A percentile compares a stretch with the other conserved stretches of the same genome.
These are phyloP conservation scores for Hapalemur alaotrensis DNA, from an alignment of 2,797 vertebrate species.

Conservation along the genomic window DNA sequence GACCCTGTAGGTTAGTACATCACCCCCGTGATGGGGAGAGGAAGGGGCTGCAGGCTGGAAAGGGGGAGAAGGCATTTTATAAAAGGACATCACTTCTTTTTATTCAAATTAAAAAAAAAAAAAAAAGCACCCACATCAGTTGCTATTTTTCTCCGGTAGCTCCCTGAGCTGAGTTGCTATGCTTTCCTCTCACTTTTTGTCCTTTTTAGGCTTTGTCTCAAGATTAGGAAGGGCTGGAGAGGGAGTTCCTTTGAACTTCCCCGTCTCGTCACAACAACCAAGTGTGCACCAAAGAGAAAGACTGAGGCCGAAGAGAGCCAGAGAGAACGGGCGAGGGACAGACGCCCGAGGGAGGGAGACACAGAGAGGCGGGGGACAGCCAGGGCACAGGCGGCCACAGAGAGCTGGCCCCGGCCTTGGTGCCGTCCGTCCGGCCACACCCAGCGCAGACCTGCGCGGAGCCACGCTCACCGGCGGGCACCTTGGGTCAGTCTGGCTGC, in stretches of 20 bases:
- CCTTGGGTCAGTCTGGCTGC: slow-evolving; percentile 17
- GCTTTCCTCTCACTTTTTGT: slow-evolving; percentile 73
- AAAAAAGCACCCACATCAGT: slow-evolving; percentile 80
- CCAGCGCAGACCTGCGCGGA: not conserved
- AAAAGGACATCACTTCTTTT: slow-evolving; percentile 83
- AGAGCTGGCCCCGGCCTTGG: not conserved
- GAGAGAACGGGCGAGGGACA: not conserved
- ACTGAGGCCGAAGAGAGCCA: not conserved
- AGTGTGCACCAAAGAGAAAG: slow-evolving; percentile 44
- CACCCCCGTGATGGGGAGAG: not conserved
- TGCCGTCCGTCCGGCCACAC: not conserved
- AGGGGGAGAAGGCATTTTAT: slow-evolving; percentile 79
- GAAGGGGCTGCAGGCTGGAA: slow-evolving; percentile 19
- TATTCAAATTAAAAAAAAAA: slow-evolving; percentile 82
- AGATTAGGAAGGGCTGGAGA: slow-evolving; percentile 70
- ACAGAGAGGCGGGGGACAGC: not conserved
- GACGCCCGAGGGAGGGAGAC: not conserved
- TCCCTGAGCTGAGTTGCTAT: slow-evolving; percentile 86
- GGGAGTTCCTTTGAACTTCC: slow-evolving; percentile 44
- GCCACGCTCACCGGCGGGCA: slow-evolving; percentile 12
- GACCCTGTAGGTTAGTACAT: not conserved
- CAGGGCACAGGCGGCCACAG: not conserved
- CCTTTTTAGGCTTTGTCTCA: slow-evolving; percentile 69
- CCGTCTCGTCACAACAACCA: not conserved
- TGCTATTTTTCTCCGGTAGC: slow-evolving; percentile 83